Evolutionary conservation across 2,888 invertebrate species (phyloP).

Genomic region (Argyra leucocephala): DNA sequence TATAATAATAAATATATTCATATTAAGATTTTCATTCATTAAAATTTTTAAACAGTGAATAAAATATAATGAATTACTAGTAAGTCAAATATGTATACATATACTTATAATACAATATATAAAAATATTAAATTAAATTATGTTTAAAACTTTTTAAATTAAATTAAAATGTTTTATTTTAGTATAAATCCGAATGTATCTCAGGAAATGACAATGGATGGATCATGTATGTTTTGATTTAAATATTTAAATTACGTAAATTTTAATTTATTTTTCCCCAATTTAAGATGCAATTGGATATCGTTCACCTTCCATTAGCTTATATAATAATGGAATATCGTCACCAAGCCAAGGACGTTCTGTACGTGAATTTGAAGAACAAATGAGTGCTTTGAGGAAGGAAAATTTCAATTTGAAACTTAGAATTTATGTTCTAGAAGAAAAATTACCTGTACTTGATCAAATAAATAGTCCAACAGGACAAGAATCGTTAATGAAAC

Average conservation of each 20-base stretch:
- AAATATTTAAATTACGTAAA: slow-evolving; percentile 6
- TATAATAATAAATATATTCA: too few species aligned
- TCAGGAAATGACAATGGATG: slow-evolving; percentile 57
- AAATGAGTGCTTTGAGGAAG: slow-evolving; percentile 68
- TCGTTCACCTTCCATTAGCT: slow-evolving; percentile 32
- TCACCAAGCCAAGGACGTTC: slow-evolving; percentile 55
- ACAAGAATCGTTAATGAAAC: slow-evolving; percentile 46
- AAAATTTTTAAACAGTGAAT: too few species aligned
- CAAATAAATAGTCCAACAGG: slow-evolving; percentile 27
- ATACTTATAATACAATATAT: too few species aligned
- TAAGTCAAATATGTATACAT: too few species aligned
- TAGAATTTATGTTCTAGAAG: slow-evolving; percentile 82
- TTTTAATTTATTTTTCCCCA: neutral
- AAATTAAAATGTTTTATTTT: too few species aligned
- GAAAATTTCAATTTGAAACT: slow-evolving; percentile 90
- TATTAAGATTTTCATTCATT: too few species aligned
- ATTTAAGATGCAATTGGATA: slow-evolving; percentile 26
- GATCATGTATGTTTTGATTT: slow-evolving; percentile 36
- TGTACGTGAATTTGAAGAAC: slow-evolving; percentile 84
- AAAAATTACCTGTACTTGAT: slow-evolving; percentile 50
- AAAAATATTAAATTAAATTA: too few species aligned
- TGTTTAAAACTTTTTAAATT: too few species aligned
- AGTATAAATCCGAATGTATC: neutral
- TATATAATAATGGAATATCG: slow-evolving; percentile 29
- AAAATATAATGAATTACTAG: too few species aligned